Evolutionary conservation across 2,797 vertebrate genomes (phyloP), one percentile per base, ranked within the genome.

Genomic region (Eulemur coronatus): DNA sequence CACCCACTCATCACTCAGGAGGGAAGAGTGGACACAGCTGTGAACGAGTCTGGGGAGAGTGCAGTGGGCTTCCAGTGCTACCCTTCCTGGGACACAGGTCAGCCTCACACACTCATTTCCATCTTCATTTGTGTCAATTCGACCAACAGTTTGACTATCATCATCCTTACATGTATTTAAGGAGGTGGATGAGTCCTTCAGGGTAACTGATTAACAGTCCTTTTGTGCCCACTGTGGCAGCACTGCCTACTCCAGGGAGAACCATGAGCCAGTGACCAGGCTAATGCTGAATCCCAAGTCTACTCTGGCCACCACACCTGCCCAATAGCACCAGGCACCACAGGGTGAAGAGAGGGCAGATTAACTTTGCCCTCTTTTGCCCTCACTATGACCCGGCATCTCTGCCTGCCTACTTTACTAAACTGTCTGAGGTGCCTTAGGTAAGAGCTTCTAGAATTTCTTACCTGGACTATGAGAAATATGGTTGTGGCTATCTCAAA

Each of bases 261-360:
- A 13, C 5, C 13, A 72, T 7, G 30, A 13, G 2, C 26, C 13
- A 33, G 57, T 48, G 38, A 41, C 13, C 28, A 57, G 43, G 26
- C 50, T 98, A 86, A 61, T 9, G 20, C 20, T n/a, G 11, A 94
- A 91, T 88, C 97, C 97, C 95, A 98, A 98, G 11, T 2, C 96
- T 96, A 52, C 89, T 98, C 87, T 96, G 5, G 98, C 97, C 96
- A 95, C 97, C 88, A 95, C 6, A 98, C 0, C 0, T 67, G 52
- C 52, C 81, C 0, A 92, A 50, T 95, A 97, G 98, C 0, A 61
- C 57, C 33, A 78, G 97, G 1, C 97, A 98, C 97, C 97, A 97
- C 97, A 92, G 97, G 95, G 97, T 96, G 1, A 7, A 10, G 20
- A 1, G 4, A 50, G 7, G 18, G 55, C 9, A 35, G 72, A 26